Percentiles rank a stretch among this genome's conserved stretches.
These are phyloP conservation scores for Turritopsis rubra DNA, from an alignment of 30 jellyfish, hydroid and myxozoan genomes.

Conservation along the genomic window DNA sequence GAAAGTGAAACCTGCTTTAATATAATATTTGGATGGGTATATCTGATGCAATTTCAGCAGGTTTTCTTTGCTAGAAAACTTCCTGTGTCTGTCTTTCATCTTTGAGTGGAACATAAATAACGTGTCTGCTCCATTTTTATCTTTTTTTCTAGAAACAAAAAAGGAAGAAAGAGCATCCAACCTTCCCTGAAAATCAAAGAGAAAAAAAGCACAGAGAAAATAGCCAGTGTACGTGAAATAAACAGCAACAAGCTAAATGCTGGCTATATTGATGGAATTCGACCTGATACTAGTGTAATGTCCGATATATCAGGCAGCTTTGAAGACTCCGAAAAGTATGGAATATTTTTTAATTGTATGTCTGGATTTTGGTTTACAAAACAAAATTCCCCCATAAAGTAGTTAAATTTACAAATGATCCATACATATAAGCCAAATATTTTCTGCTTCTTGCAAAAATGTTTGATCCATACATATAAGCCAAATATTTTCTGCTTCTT, in stretches of 20 bases:
- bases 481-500: no score
- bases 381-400: not conserved
- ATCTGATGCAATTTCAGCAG: no score
- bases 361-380: not conserved
- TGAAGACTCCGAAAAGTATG: slow-evolving; percentile 74
- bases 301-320: slow-evolving; percentile 73
- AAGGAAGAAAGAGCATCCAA: slow-evolving; percentile 55
- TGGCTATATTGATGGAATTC: not conserved
- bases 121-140: not conserved
- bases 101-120: not conserved
- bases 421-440: not conserved
- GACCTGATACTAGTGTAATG: slow-evolving; percentile 33
- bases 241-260: slow-evolving; percentile 36
- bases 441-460: no score
- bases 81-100: not conserved
- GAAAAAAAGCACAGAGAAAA: slow-evolving; percentile 65
- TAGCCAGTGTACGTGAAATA: slow-evolving; percentile 56
- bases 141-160: slow-evolving; percentile 23
- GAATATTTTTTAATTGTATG: not conserved
- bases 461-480: not conserved
- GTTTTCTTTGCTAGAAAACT: no score
- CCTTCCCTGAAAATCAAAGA: slow-evolving; percentile 24
- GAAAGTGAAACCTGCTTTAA: no score
- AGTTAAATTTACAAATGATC: not conserved
- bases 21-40: no score